phyloP scores from a whole-genome alignment of 2,888 invertebrate genomes.

The Drosophila meridiana region DNA sequence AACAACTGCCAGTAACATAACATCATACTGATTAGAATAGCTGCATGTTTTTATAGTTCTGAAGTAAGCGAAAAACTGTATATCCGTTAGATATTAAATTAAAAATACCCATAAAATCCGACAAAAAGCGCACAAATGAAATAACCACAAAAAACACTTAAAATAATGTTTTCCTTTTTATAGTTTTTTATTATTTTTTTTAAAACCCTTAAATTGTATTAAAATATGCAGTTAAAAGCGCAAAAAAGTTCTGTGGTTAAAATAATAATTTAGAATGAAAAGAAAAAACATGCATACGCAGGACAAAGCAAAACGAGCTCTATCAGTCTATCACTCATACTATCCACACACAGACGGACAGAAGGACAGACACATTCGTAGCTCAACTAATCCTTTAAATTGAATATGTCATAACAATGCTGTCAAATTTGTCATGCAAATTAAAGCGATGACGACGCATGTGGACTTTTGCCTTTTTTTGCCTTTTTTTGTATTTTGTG shows the following conservation, averaged over 20 bases:
- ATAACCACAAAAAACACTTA: conserved; percentile 8
- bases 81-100: conserved; percentile 36
- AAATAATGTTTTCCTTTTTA: conserved; percentile 8
- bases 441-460: conserved; percentile 72
- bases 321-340: conserved; percentile 6
- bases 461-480: conserved; percentile 33
- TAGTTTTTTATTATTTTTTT: not conserved
- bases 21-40: no score
- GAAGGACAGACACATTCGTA: conserved; percentile 1
- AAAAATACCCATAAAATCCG: conserved; percentile 42
- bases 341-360: not conserved
- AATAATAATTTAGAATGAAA: conserved; percentile 36
- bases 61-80: conserved; percentile 15
- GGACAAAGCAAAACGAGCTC: conserved; percentile 1
- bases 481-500: conserved; percentile 17
- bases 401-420: conserved; percentile 79
- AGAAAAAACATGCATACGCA: not conserved
- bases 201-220: conserved; percentile 32
- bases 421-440: conserved; percentile 79
- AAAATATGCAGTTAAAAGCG: conserved; percentile 24
- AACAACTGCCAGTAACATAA: not conserved
- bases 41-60: not conserved
- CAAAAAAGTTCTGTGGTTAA: conserved; percentile 27
- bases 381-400: conserved; percentile 73
- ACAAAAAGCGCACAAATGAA: conserved; percentile 4